These are phyloP conservation scores for Pinna nobilis DNA, from an alignment of 1,140 invertebrate genomes.

Conservation along the genomic window DNA sequence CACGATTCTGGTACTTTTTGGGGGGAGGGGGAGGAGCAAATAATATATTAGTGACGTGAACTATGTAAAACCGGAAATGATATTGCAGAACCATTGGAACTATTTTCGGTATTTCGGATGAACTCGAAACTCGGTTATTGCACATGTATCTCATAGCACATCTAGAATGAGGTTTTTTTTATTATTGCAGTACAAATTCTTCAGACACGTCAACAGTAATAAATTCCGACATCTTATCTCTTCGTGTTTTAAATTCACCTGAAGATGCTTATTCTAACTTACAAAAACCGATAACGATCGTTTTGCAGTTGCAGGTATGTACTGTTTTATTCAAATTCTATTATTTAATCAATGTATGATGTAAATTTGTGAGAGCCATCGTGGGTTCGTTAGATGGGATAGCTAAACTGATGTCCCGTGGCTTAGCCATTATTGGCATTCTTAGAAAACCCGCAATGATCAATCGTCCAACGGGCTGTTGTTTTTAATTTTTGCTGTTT, in stretches of 20 bases:
- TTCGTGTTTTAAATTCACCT: not conserved
- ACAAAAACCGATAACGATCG: not conserved
- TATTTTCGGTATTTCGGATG: too few relatives aligned
- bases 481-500: too few relatives aligned
- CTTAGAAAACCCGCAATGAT: too few relatives aligned
- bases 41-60: too few relatives aligned
- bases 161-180: too few relatives aligned
- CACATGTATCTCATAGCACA: too few relatives aligned
- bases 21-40: too few relatives aligned
- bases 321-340: not conserved
- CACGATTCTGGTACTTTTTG: too few relatives aligned
- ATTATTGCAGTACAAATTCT: not conserved
- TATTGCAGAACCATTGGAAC: too few relatives aligned
- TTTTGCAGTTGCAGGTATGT: slow-evolving; percentile 1
- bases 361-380: not conserved
- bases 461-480: too few relatives aligned
- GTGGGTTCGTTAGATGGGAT: not conserved
- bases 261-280: not conserved
- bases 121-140: too few relatives aligned
- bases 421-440: not conserved
- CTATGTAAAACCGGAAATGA: too few relatives aligned
- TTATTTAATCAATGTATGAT: not conserved
- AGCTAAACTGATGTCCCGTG: not conserved
- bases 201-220: not conserved
- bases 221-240: slow-evolving; percentile 7